These are phyloP conservation scores for Micrasema longulum DNA, from an alignment of 1,140 invertebrate genomes.

Conservation along the genomic window DNA sequence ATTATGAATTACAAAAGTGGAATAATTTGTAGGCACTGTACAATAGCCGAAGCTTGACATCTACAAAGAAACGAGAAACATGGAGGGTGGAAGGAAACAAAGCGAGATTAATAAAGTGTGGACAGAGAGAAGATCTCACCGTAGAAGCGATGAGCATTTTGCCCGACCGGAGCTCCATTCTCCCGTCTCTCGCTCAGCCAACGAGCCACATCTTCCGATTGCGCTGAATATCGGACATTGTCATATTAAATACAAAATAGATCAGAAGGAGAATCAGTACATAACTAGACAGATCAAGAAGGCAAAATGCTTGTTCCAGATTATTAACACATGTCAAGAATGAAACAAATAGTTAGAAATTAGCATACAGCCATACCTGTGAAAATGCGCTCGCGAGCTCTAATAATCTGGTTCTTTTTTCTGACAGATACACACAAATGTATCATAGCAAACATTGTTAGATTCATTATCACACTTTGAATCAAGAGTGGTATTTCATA, in stretches of 20 bases:
- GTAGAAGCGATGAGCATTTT: constrained; percentile 67
- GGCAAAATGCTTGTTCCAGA: constrained; percentile 13
- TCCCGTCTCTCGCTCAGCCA: constrained; percentile 62
- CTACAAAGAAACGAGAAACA: constrained; percentile 14
- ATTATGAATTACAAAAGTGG: no score
- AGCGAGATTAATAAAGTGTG: constrained; percentile 24
- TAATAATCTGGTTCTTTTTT: constrained; percentile 84
- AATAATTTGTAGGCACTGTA: no score
- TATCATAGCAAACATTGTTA: constrained; percentile 96
- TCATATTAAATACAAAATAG: constrained; percentile 32
- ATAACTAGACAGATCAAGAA: constrained; percentile 12
- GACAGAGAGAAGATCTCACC: constrained; percentile 58
- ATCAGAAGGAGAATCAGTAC: constrained; percentile 27
- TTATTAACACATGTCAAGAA: constrained; percentile 24
- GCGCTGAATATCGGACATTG: constrained; percentile 56
- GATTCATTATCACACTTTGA: constrained; percentile 98
- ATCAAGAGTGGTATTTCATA: constrained; percentile 95
- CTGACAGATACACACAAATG: constrained; percentile 91
- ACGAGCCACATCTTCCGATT: constrained; percentile 66
- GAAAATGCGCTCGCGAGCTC: constrained; percentile 83
- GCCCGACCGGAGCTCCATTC: constrained; percentile 58
- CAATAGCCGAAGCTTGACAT: not conserved
- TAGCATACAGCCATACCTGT: constrained; percentile 74
- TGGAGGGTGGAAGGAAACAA: constrained; percentile 5
- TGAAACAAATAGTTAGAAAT: no score